These are phyloP conservation scores for Maniola jurtina DNA, from an alignment of 1,140 invertebrate genomes.

Conservation along the genomic window DNA sequence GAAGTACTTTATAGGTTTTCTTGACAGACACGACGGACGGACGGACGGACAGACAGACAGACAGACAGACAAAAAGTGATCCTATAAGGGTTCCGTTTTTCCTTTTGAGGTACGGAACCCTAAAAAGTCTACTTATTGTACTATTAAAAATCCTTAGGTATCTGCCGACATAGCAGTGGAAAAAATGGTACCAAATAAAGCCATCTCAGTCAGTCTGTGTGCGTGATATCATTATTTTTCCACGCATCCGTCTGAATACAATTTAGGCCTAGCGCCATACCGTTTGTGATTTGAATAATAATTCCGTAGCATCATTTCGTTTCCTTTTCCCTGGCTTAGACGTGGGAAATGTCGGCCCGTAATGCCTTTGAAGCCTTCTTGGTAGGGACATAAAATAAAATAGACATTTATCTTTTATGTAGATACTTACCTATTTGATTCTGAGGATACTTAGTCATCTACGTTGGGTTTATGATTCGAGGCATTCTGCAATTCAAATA, in stretches of 20 bases:
- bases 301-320: conserved; percentile 70
- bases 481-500: not conserved
- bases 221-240: conserved; percentile 40
- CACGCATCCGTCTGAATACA: conserved; percentile 50
- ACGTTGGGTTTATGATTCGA: not conserved
- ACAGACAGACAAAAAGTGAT: too few relatives aligned
- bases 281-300: conserved; percentile 76
- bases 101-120: too few relatives aligned
- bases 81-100: too few relatives aligned
- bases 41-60: too few relatives aligned
- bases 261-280: conserved; percentile 67
- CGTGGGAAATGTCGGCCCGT: conserved; percentile 72
- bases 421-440: too few relatives aligned
- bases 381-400: conserved; percentile 22
- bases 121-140: too few relatives aligned
- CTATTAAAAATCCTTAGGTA: not conserved
- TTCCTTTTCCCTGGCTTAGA: conserved; percentile 63
- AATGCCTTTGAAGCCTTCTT: conserved; percentile 50
- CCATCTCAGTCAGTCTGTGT: conserved; percentile 23
- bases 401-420: conserved; percentile 23
- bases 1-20: too few relatives aligned
- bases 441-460: conserved; percentile 5
- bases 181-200: conserved; percentile 13
- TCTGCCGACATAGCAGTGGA: not conserved
- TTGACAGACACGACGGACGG: too few relatives aligned